Evolutionary conservation across 2,888 invertebrate genomes (phyloP).

Genomic region (Geotrupes spiniger): DNA sequence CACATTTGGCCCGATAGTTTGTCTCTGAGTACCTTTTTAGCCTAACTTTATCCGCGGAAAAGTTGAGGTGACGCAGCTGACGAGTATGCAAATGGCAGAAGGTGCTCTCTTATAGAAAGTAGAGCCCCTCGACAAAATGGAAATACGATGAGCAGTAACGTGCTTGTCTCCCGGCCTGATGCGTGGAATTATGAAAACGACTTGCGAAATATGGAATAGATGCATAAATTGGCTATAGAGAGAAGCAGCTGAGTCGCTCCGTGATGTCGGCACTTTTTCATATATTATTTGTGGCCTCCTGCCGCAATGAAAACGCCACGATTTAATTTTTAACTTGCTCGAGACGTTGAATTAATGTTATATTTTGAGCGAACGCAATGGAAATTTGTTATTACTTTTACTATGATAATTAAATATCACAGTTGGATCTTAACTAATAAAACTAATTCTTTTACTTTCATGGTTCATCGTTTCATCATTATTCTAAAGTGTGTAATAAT

Average conservation of each 20-base stretch:
- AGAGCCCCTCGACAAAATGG: slow-evolving; percentile 42
- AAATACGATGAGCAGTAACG: slow-evolving; percentile 48
- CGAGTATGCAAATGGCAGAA: slow-evolving; percentile 53
- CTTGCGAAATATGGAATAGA: slow-evolving; percentile 53
- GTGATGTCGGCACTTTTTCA: neutral
- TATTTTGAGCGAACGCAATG: too few relatives aligned
- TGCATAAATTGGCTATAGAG: slow-evolving; percentile 46
- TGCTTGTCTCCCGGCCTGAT: slow-evolving; percentile 48
- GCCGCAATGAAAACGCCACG: too few relatives aligned
- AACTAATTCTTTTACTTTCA: too few relatives aligned
- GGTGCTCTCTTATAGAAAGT: slow-evolving; percentile 24
- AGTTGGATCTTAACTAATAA: too few relatives aligned
- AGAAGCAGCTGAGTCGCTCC: slow-evolving; percentile 20
- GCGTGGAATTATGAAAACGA: slow-evolving; percentile 53
- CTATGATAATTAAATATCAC: too few relatives aligned
- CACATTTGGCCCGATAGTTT: slow-evolving; percentile 50
- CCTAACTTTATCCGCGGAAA: slow-evolving; percentile 49
- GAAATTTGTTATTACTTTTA: too few relatives aligned
- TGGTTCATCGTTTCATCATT: too few relatives aligned
- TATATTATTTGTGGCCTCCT: too few relatives aligned
- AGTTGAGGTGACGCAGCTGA: slow-evolving; percentile 55
- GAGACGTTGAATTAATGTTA: too few relatives aligned
- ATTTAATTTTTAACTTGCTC: too few relatives aligned
- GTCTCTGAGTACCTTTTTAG: slow-evolving; percentile 49
- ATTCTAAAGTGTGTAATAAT: too few relatives aligned